Evolutionary conservation across 2,888 invertebrate genomes (phyloP), one percentile per base, ranked within the genome.

Genomic region (Cephus rjabovi): DNA sequence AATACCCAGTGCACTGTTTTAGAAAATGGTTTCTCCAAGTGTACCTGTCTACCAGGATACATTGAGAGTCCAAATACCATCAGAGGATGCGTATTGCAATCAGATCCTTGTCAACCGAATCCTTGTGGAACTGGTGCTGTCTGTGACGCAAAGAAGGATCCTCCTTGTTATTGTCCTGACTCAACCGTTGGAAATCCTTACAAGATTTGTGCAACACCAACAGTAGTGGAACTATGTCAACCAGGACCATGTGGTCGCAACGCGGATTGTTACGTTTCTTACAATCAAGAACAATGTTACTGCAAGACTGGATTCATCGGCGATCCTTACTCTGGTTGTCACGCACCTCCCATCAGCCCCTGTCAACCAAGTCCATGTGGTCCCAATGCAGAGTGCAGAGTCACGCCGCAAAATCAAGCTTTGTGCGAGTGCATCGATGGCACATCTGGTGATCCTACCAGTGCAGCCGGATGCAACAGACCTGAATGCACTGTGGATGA

Each of bases 1-100:
- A 97, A 97, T 87, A 97, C 97, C 2, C 96, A 96, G 90, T 97
- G 98, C 87, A 93, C 95, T 1, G 93, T 96, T 75, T 92, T 97
- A 76, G 92, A 93, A 76, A 97, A 96, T 84, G 97, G 97, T 76
- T 96, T 96, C 89, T 95, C 97, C 0, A 97, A 97, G 92, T 98
- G 98, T 88, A 97, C 97, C 34, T 98, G 97, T 88, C 92, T 96
- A 79, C 94, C 95, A 74, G 97, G 97, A 31, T 97, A 95, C 90
- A 94, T 97, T 69, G 97, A 97, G 92, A 97, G 96, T 90, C 97
- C 97, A 0, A 97, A 97, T 87, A 97, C 97, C 0, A 95, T 97
- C 71, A 93, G 97, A 88, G 97, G 97, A 73, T 97, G 97, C 86
- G 93, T 96, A 11, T 95, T 96, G 89, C 94, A 95, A 80, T 93